These are phyloP conservation scores for Leucophenga maculata DNA, from an alignment of 2,888 invertebrate species.

Conservation along the genomic window DNA sequence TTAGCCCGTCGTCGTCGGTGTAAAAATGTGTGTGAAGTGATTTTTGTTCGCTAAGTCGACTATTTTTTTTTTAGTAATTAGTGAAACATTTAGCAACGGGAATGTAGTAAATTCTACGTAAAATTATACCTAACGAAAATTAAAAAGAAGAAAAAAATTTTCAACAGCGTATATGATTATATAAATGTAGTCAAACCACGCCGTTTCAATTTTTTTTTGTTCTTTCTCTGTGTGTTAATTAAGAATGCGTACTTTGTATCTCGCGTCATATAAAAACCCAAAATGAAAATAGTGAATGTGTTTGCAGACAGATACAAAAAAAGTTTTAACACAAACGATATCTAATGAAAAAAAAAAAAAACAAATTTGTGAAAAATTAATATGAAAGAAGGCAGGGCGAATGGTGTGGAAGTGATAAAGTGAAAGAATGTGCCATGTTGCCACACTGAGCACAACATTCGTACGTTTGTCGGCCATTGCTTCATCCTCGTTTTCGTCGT, in stretches of 20 bases:
- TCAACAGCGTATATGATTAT: conserved; percentile 45
- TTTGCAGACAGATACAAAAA: conserved; percentile 50
- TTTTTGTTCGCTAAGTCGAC: conserved; percentile 65
- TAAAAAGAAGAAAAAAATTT: background rate
- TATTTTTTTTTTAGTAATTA: conserved; percentile 56
- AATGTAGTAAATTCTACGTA: conserved; percentile 31
- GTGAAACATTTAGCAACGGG: conserved; percentile 49
- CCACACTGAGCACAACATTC: conserved; percentile 43
- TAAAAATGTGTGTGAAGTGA: conserved; percentile 62
- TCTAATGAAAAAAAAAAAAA: conserved; percentile 21
- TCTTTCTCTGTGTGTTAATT: background rate
- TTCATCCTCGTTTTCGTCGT: background rate
- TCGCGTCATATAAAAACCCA: background rate
- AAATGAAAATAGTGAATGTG: conserved; percentile 51
- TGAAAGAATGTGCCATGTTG: conserved; percentile 62
- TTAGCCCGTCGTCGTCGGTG: conserved; percentile 45
- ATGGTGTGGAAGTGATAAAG: conserved; percentile 61
- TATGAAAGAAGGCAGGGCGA: conserved; percentile 38
- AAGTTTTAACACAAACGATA: background rate
- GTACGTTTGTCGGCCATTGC: conserved; percentile 16
- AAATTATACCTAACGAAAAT: conserved; percentile 20
- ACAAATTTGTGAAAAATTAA: conserved; percentile 39
- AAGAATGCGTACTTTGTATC: background rate
- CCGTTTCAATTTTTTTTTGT: conserved; percentile 30
- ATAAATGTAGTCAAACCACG: conserved; percentile 54